Base-by-base conservation (phyloP, 2,797 vertebrate genomes). In the Brachymystax lenok region DNA sequence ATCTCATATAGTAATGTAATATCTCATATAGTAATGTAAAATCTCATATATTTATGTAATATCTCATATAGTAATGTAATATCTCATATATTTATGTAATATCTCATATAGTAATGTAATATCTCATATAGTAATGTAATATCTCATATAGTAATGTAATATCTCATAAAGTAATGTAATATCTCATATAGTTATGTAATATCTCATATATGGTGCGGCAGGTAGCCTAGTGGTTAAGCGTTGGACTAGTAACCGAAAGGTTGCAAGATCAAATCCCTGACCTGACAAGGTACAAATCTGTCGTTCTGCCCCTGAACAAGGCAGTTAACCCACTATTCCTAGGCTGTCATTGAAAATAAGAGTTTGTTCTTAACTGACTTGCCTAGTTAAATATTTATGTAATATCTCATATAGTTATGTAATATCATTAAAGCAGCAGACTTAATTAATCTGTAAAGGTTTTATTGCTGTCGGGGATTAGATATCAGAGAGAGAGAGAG, bases 391-490 rank as follows among this genome's bases (percentile, higher is more conserved):
- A 24, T 24, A 24, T 24, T 24, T 24, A 24, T 24, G 24, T 24
- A 24, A 24, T 24, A 24, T 24, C 24, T 24, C 24, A 24, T 30
- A 64, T 69, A 10, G 77, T 74, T 10, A 35, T 33, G n/a, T n/a
- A n/a, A 50, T 8, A 50, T 50, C 17, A 50, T 50, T 40, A 70
- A 33, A 69, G 5, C 6, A 16, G 33, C 8, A 19, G n/a, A 59
- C 19, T 19, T 59, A n/a, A 59, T 59, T 19, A 13, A 59, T 50
- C 27, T 17, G 54, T 16, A 19, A 59, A 59, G 17, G 2, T 30
- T 73, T 59, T 61, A 63, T 68, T 51, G 73, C 61, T 73, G 46
- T 46, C 33, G 59, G n/a, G 28, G 24, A 10, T 24, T 76, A 76
- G 68, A 54, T 35, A 51, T 63, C 54, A 30, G 73, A 28, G 30